Conservation (phyloP, 2,888 invertebrate genomes). For the Thecocarcelia acutangulata region DNA sequence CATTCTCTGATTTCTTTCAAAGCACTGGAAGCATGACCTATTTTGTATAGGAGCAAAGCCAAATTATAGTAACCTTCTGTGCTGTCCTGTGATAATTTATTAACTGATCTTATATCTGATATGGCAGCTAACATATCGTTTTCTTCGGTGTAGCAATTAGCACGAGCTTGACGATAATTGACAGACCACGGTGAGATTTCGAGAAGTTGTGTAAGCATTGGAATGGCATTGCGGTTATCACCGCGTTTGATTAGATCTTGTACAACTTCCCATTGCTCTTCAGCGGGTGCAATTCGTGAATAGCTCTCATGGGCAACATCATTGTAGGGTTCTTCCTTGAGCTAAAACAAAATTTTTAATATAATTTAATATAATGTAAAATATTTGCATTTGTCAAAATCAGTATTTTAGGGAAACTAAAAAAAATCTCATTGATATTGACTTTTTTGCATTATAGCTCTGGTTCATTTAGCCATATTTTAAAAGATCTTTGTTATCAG, state of each 20-base stretch:
- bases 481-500: too few species aligned
- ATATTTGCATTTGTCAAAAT: too few species aligned
- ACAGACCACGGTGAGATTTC: constrained; percentile 96
- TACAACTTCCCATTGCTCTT: constrained; percentile 85
- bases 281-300: constrained; percentile 85
- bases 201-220: constrained; percentile 85
- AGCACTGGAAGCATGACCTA: constrained; percentile 95
- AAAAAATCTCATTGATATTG: too few species aligned
- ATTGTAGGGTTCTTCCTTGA: constrained; percentile 88
- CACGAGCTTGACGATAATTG: constrained; percentile 90
- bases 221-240: constrained; percentile 84
- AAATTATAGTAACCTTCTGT: constrained; percentile 88
- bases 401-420: too few species aligned
- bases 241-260: constrained; percentile 85
- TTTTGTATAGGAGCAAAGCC: constrained; percentile 91
- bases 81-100: constrained; percentile 95
- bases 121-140: constrained; percentile 93
- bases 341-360: constrained; percentile 78
- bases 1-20: constrained; percentile 97
- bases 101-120: constrained; percentile 93
- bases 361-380: too few species aligned
- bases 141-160: constrained; percentile 90
- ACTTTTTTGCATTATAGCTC: too few species aligned
- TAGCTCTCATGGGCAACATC: constrained; percentile 88
- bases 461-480: too few species aligned